Evolutionary conservation across 1,140 invertebrate species (phyloP).

Genomic region (Diabrotica virgifera): DNA sequence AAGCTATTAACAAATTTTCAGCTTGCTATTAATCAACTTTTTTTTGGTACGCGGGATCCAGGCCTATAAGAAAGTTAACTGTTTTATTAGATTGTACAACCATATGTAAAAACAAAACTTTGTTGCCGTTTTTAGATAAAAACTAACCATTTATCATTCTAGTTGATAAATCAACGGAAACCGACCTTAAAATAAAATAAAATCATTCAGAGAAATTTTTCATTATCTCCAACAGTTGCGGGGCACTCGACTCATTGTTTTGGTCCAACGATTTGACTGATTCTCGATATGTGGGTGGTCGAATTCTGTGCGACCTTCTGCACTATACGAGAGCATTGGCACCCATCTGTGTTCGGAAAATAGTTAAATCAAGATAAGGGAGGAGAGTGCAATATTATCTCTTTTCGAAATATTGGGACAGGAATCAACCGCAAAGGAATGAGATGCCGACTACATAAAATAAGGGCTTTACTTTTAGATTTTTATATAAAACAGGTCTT

Average conservation of each 20-base stretch:
- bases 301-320: background rate
- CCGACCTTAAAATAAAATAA: background rate
- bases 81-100: no score
- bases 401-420: no score
- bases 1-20: no score
- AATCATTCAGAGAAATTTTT: background rate
- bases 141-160: background rate
- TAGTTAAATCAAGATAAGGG: background rate
- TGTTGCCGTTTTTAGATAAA: background rate
- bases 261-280: constrained; percentile 1
- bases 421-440: no score
- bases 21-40: no score
- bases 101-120: no score
- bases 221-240: background rate
- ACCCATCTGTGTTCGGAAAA: background rate
- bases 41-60: no score
- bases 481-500: no score
- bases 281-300: background rate
- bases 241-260: background rate
- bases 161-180: constrained; percentile 2
- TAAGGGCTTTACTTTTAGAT: no score
- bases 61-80: no score
- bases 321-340: background rate
- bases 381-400: background rate
- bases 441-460: no score